Evolutionary conservation across 2,888 invertebrate species (phyloP).

Genomic region (Sicus ferrugineus): DNA sequence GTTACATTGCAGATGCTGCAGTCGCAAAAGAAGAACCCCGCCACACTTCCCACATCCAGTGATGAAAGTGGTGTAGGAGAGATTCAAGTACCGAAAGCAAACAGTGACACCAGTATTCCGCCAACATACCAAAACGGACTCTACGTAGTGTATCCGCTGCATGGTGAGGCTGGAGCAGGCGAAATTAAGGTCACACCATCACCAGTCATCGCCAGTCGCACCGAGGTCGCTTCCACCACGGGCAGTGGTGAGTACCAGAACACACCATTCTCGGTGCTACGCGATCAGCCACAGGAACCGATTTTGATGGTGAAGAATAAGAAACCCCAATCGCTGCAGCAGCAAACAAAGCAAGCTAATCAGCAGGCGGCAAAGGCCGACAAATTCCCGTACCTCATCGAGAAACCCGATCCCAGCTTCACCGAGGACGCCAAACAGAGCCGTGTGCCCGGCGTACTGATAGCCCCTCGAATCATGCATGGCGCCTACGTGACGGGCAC

Average conservation of each 20-base stretch:
- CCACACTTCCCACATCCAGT: constrained; percentile 53
- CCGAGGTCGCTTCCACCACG: constrained; percentile 45
- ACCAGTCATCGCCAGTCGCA: constrained; percentile 44
- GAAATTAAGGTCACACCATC: constrained; percentile 43
- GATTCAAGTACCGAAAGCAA: constrained; percentile 51
- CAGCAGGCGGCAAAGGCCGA: constrained; percentile 61
- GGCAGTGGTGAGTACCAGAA: constrained; percentile 62
- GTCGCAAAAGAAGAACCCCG: constrained; percentile 63
- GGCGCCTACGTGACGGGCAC: constrained; percentile 61
- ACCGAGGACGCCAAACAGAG: constrained; percentile 50
- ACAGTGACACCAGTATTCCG: constrained; percentile 9
- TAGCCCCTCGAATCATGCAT: constrained; percentile 65
- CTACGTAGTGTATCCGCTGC: constrained; percentile 53
- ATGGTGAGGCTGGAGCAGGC: constrained; percentile 34
- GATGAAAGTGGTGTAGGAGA: constrained; percentile 56
- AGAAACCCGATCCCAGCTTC: constrained; percentile 68
- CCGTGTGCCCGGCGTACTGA: constrained; percentile 58
- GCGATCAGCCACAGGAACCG: constrained; percentile 65
- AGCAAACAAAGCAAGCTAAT: constrained; percentile 44
- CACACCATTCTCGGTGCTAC: constrained; percentile 63
- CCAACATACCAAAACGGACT: constrained; percentile 47
- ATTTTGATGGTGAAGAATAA: constrained; percentile 63
- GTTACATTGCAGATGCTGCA: constrained; percentile 77
- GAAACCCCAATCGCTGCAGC: constrained; percentile 56
- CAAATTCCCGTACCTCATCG: constrained; percentile 73